Conservation (phyloP, 2,113 vertebrate species). For the Rallus limicola region DNA sequence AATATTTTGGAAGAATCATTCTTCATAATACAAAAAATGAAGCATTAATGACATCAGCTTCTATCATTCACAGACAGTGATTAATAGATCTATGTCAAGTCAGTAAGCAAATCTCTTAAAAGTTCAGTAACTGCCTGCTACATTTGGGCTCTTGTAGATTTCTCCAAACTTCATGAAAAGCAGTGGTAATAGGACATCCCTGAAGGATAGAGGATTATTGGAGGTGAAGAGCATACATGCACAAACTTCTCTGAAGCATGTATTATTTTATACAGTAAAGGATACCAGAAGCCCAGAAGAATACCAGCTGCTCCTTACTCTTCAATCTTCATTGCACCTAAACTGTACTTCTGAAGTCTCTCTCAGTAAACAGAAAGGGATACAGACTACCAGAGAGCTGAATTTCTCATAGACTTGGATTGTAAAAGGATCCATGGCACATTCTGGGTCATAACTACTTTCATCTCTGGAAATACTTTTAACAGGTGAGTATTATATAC, state of each 20-base stretch:
- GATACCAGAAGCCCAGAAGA: neutral
- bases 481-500: neutral
- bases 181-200: neutral
- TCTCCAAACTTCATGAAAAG: neutral
- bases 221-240: rapidly evolving
- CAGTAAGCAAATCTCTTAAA: neutral
- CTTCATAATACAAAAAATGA: neutral
- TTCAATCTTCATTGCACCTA: neutral
- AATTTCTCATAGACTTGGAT: neutral
- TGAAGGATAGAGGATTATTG: neutral
- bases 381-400: neutral
- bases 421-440: neutral
- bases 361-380: neutral
- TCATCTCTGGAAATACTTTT: neutral
- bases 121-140: neutral
- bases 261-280: neutral
- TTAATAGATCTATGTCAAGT: neutral
- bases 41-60: neutral
- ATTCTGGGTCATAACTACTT: neutral
- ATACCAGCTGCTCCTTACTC: neutral
- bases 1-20: neutral
- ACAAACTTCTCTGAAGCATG: neutral
- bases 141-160: neutral
- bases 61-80: neutral
- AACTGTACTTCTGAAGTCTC: neutral